Evolutionary conservation across 2,113 vertebrate species (phyloP).

Genomic region (Dryoscopus gambensis): DNA sequence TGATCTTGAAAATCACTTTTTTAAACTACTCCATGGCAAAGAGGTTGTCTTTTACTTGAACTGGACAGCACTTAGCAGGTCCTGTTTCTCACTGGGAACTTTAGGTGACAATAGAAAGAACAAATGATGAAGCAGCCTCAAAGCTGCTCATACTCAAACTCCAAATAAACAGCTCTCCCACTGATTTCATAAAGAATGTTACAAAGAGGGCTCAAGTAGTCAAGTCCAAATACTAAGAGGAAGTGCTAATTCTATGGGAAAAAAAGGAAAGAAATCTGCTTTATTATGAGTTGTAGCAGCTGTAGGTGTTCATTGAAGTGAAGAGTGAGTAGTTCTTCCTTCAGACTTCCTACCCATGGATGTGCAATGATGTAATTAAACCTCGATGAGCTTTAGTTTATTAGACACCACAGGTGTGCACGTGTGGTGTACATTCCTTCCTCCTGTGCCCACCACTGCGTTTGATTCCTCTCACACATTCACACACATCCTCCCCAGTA

Average conservation of each 20-base stretch:
- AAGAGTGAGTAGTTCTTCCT: slow-evolving; percentile 13
- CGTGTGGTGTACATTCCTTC: background rate
- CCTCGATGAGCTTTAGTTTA: background rate
- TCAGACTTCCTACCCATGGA: background rate
- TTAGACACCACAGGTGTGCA: background rate
- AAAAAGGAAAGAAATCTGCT: background rate
- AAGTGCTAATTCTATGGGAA: background rate
- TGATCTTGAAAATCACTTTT: background rate
- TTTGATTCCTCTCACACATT: background rate
- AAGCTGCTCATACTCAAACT: background rate
- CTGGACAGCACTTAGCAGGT: background rate
- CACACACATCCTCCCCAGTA: background rate
- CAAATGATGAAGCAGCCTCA: background rate
- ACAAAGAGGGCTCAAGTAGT: background rate
- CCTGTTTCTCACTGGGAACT: background rate
- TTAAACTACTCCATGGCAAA: background rate
- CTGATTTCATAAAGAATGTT: background rate
- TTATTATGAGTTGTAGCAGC: background rate
- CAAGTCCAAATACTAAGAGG: background rate
- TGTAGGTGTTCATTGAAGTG: background rate
- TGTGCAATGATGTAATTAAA: background rate
- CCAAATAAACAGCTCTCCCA: background rate
- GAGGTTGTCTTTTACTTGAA: background rate
- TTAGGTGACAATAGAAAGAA: background rate
- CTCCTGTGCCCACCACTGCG: background rate